Evolutionary conservation across 2,888 invertebrate species (phyloP).

Genomic region (Chydorus sphaericus): DNA sequence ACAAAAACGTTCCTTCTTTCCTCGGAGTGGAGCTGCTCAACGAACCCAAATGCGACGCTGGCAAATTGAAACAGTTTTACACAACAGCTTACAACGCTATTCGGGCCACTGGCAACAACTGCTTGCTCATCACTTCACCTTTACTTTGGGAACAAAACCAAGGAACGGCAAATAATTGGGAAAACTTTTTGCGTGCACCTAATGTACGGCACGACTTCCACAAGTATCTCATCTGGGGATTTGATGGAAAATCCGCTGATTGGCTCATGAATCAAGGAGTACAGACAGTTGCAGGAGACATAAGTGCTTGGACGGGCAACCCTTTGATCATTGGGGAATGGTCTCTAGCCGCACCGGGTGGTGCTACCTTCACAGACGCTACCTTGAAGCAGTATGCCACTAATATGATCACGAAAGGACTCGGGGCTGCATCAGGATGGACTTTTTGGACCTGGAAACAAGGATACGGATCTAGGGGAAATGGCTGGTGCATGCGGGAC

Average conservation of each 20-base stretch:
- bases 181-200: background rate
- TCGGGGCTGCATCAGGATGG: background rate
- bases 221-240: background rate
- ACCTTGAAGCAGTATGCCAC: background rate
- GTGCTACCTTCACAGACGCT: background rate
- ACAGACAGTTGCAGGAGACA: background rate
- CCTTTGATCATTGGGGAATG: background rate
- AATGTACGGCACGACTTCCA: background rate
- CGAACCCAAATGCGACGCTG: background rate
- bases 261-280: background rate
- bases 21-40: background rate
- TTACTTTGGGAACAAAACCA: background rate
- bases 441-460: constrained; percentile 1
- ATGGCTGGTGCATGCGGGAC: background rate
- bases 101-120: background rate
- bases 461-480: background rate
- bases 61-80: background rate
- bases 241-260: background rate
- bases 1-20: background rate
- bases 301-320: background rate
- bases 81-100: background rate
- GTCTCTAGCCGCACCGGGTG: background rate
- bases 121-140: background rate
- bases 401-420: background rate
- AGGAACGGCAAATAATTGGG: background rate